Evolutionary conservation across 1,140 invertebrate genomes (phyloP).

Genomic region (Cydia strobilella): DNA sequence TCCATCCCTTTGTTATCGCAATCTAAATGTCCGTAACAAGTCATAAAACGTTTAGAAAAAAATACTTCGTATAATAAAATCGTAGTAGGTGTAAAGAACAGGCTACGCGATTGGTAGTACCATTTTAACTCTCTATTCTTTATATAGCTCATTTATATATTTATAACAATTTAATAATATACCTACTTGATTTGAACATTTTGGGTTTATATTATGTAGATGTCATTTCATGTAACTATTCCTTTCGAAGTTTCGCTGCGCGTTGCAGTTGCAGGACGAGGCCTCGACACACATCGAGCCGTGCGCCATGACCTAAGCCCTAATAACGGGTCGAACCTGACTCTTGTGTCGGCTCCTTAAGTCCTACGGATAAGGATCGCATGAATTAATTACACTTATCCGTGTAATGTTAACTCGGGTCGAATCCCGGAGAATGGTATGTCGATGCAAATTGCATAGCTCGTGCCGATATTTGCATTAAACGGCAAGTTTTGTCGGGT

Average conservation of each 20-base stretch:
- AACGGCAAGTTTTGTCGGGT: too few species aligned
- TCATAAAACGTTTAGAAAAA: background rate
- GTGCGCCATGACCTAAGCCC: constrained; percentile 57
- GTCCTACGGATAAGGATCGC: constrained; percentile 6
- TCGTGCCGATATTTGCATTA: background rate
- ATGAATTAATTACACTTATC: constrained; percentile 17
- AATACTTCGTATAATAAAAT: background rate
- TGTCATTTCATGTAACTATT: background rate
- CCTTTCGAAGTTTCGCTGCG: constrained; percentile 6
- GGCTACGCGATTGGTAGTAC: background rate
- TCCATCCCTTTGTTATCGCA: constrained; percentile 42
- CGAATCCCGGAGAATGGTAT: background rate
- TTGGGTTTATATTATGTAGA: too few species aligned
- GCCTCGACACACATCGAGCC: constrained; percentile 57
- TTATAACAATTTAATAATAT: too few species aligned
- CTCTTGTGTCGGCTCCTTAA: constrained; percentile 38
- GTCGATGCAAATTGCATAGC: background rate
- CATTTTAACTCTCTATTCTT: too few species aligned
- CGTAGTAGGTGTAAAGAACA: background rate
- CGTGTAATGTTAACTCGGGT: background rate
- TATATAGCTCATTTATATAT: too few species aligned
- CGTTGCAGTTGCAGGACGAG: constrained; percentile 18
- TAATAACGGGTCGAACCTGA: constrained; percentile 65
- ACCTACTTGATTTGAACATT: too few species aligned
- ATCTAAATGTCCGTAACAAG: constrained; percentile 46